A percentile compares a stretch with the other conserved stretches of the same genome.
These are phyloP conservation scores for Chrysochloris asiatica DNA, from an alignment of 2,113 vertebrate species.

Conservation along the genomic window DNA sequence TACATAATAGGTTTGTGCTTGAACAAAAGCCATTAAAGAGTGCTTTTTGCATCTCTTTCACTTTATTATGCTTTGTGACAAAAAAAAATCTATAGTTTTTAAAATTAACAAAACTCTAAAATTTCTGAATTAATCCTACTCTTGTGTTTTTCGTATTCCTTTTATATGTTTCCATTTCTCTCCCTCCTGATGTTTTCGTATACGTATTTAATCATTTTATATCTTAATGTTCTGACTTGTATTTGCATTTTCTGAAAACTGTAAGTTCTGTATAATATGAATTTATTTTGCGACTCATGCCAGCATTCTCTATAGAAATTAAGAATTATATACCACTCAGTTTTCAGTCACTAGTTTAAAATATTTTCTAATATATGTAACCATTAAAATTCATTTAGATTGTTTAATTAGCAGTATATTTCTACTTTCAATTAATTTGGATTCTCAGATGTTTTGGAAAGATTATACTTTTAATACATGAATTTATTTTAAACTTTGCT, in stretches of 20 bases:
- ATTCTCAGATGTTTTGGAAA: neutral
- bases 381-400: neutral
- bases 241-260: neutral
- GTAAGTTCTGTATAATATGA: too few species aligned
- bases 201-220: neutral
- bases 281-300: neutral
- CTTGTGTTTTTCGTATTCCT: neutral
- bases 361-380: neutral
- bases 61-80: neutral
- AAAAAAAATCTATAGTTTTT: neutral
- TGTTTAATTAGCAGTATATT: neutral
- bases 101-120: neutral
- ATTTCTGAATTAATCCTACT: neutral
- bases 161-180: neutral
- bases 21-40: neutral
- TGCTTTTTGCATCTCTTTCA: neutral
- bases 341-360: neutral
- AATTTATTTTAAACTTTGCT: neutral
- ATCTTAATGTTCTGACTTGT: neutral
- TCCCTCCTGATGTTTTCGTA: neutral
- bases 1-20: conserved; percentile 8
- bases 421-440: neutral
- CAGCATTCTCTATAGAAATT: neutral
- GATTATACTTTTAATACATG: neutral
- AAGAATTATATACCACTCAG: neutral